Conservation (phyloP, 1,140 invertebrate species). For the Palaemon carinicauda region DNA sequence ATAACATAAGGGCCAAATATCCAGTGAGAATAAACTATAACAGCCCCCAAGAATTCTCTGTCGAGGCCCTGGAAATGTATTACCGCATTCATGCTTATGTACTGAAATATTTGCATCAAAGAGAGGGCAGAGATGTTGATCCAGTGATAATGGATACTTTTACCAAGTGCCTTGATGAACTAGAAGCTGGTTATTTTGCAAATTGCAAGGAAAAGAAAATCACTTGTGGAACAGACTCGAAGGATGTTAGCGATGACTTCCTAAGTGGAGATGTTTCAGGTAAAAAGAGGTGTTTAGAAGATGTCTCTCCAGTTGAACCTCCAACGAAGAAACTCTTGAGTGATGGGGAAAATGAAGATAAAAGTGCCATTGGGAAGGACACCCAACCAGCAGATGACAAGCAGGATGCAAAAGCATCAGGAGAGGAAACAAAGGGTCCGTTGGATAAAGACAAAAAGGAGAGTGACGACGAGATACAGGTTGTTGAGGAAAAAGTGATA, state of each 20-base stretch:
- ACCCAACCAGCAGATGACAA: neutral
- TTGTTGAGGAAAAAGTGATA: constrained; percentile 63
- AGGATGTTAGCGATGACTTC: neutral
- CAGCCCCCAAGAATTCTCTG: constrained; percentile 80
- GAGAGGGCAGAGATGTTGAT: constrained; percentile 65
- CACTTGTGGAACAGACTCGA: neutral
- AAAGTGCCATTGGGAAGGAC: neutral
- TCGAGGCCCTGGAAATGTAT: constrained; percentile 87
- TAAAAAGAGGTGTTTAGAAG: too few relatives aligned
- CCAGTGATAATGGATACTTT: constrained; percentile 41
- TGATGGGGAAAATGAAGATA: neutral
- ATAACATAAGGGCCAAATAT: constrained; percentile 84
- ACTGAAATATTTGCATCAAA: constrained; percentile 82
- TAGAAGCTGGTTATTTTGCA: constrained; percentile 43
- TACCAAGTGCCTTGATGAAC: constrained; percentile 33
- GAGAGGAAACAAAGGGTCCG: constrained; percentile 56
- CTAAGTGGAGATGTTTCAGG: too few relatives aligned
- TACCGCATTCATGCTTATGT: constrained; percentile 80
- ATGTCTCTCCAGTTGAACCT: too few relatives aligned
- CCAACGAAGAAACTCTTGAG: too few relatives aligned
- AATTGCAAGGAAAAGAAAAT: constrained; percentile 30
- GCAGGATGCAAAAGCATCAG: neutral
- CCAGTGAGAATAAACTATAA: constrained; percentile 86
- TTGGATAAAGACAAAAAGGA: constrained; percentile 59
- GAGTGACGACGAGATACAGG: constrained; percentile 44